Percentiles rank a stretch among this genome's conserved stretches.
Conservation (phyloP, 64 coral and sea anemone genomes). For the Montipora cactus region DNA sequence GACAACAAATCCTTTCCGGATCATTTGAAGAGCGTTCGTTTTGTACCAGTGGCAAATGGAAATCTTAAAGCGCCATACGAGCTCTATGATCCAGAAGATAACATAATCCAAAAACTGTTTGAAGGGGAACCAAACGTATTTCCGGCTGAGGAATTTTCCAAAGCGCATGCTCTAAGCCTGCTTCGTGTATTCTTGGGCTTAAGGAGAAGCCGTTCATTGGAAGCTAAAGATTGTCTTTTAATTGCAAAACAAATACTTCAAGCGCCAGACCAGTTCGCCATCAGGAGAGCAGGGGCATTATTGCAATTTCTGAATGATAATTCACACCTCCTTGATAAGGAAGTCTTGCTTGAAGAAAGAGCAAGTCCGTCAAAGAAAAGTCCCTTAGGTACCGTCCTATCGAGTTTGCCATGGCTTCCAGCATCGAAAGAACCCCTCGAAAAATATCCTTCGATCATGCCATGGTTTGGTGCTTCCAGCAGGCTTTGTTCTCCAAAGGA, state of each 20-base stretch:
- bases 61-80: conserved; percentile 79
- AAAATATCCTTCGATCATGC: conserved; percentile 83
- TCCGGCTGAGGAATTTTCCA: conserved; percentile 80
- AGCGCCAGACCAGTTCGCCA: conserved; percentile 60
- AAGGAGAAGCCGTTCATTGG: conserved; percentile 76
- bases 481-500: conserved; percentile 77
- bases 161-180: conserved; percentile 71
- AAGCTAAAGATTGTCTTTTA: conserved; percentile 70
- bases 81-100: conserved; percentile 91
- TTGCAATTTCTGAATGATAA: conserved; percentile 86
- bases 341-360: conserved; percentile 42
- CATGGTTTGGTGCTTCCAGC: conserved; percentile 65
- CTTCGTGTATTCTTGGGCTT: conserved; percentile 92
- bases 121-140: conserved; percentile 80
- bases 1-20: conserved; percentile 86
- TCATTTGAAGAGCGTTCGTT: conserved; percentile 78
- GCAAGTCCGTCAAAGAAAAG: conserved; percentile 1
- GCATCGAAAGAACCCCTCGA: conserved; percentile 64
- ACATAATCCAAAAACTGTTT: conserved; percentile 78
- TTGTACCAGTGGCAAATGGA: conserved; percentile 84
- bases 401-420: conserved; percentile 77
- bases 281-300: conserved; percentile 78
- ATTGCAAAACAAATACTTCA: conserved; percentile 76
- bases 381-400: conserved; percentile 44
- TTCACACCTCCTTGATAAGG: conserved; percentile 68